Evolutionary conservation across 2,888 invertebrate species (phyloP).

Genomic region (Gastrophysa polygoni): DNA sequence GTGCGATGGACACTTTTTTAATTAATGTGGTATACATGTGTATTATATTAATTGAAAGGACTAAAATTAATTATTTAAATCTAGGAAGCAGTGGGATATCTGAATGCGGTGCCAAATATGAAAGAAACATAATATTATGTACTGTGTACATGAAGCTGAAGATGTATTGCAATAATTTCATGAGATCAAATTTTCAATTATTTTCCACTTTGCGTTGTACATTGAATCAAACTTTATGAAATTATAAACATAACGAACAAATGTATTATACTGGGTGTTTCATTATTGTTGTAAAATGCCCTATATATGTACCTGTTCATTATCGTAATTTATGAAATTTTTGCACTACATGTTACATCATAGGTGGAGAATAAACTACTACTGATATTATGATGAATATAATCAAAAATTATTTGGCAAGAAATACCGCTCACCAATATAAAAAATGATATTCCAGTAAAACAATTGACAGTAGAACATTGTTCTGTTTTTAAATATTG

Average conservation of each 20-base stretch:
- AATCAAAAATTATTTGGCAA: constrained; percentile 38
- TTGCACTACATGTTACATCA: background rate
- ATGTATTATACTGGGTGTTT: too few species aligned
- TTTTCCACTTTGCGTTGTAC: background rate
- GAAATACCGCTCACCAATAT: constrained; percentile 27
- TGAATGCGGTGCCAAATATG: constrained; percentile 39
- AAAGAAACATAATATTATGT: constrained; percentile 46
- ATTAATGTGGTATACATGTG: constrained; percentile 53
- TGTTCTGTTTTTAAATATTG: constrained; percentile 60
- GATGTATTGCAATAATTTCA: constrained; percentile 29
- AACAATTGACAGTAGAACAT: constrained; percentile 56
- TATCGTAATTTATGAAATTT: background rate
- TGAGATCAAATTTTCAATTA: background rate
- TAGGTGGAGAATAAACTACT: background rate
- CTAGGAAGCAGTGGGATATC: constrained; percentile 38
- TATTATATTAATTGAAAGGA: constrained; percentile 33
- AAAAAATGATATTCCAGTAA: constrained; percentile 48
- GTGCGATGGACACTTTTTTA: constrained; percentile 50
- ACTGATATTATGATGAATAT: constrained; percentile 10
- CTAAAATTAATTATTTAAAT: constrained; percentile 31
- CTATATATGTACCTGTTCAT: background rate
- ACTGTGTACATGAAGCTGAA: constrained; percentile 53
- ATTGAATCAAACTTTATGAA: background rate
- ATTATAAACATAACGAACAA: background rate
- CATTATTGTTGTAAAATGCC: too few species aligned